These are phyloP conservation scores for Tragulus kanchil DNA, from an alignment of 2,113 vertebrate species.

Conservation along the genomic window DNA sequence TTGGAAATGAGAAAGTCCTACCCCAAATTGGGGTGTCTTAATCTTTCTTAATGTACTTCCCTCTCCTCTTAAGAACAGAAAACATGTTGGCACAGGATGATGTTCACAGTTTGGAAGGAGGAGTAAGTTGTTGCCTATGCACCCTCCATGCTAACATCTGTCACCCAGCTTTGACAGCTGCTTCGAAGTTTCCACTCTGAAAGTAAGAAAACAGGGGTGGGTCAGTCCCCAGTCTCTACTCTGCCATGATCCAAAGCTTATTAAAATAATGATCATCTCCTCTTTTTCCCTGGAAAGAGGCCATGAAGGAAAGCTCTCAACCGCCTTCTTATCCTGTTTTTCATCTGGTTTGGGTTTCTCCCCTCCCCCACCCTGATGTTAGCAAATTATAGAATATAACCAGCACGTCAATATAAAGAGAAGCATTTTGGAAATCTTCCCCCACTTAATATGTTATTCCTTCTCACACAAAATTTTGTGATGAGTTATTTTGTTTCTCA, in stretches of 20 bases:
- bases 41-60: conserved; percentile 58
- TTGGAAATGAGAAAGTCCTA: conserved; percentile 13
- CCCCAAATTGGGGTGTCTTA: conserved; percentile 62
- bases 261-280: conserved; percentile 77
- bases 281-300: conserved; percentile 79
- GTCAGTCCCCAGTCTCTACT: conserved; percentile 62
- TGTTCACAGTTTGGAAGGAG: conserved; percentile 60
- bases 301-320: conserved; percentile 70
- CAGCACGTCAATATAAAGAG: background rate
- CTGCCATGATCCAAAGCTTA: conserved; percentile 49
- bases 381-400: conserved; percentile 69
- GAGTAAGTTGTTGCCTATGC: conserved; percentile 71
- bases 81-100: background rate
- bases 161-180: conserved; percentile 63
- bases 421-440: background rate
- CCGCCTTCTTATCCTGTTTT: conserved; percentile 78
- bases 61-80: conserved; percentile 54
- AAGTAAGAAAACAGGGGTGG: conserved; percentile 68
- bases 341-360: conserved; percentile 80
- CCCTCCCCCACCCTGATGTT: background rate
- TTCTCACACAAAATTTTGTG: background rate
- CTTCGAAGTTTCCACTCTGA: conserved; percentile 42
- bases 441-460: background rate
- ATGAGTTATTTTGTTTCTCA: conserved; percentile 59
- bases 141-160: conserved; percentile 34